These are phyloP conservation scores for Oncorhynchus nerka DNA, from an alignment of 2,113 vertebrate species.

Conservation along the genomic window DNA sequence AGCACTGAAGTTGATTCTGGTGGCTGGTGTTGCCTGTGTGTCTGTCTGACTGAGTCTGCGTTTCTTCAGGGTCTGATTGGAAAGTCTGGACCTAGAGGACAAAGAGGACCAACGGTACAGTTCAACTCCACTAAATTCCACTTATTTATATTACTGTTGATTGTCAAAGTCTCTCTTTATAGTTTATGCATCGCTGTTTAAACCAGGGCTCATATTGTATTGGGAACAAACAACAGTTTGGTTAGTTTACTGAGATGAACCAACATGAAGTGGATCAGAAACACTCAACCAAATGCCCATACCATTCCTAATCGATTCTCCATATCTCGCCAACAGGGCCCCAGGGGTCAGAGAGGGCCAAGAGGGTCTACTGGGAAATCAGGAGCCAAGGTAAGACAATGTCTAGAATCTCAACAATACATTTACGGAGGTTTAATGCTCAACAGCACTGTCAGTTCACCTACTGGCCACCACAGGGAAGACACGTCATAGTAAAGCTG, in stretches of 20 bases:
- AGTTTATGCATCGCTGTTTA: not conserved
- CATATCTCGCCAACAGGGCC: conserved; percentile 77
- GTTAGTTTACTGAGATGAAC: not conserved
- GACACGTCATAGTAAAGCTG: not conserved
- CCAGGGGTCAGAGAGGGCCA: conserved; percentile 92
- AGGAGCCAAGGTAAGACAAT: conserved; percentile 87
- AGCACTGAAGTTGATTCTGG: not conserved
- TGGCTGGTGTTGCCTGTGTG: conserved; percentile 2
- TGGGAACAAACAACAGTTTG: no score
- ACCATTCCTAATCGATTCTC: no score
- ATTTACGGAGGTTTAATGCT: not conserved
- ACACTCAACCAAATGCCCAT: not conserved
- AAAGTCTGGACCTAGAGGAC: conserved; percentile 92
- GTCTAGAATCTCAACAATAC: not conserved
- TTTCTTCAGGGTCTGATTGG: conserved; percentile 85
- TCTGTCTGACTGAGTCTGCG: conserved; percentile 10
- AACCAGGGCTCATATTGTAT: no score
- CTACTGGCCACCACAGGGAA: not conserved
- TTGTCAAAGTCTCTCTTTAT: no score
- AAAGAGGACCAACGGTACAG: conserved; percentile 93
- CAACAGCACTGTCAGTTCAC: not conserved
- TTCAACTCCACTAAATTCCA: conserved; percentile 1
- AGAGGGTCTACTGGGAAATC: conserved; percentile 93
- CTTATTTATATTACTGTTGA: no score
- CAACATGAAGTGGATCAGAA: not conserved